phyloP scores from a whole-genome alignment of 1,140 invertebrate genomes.

The Dendrolimus punctatus region DNA sequence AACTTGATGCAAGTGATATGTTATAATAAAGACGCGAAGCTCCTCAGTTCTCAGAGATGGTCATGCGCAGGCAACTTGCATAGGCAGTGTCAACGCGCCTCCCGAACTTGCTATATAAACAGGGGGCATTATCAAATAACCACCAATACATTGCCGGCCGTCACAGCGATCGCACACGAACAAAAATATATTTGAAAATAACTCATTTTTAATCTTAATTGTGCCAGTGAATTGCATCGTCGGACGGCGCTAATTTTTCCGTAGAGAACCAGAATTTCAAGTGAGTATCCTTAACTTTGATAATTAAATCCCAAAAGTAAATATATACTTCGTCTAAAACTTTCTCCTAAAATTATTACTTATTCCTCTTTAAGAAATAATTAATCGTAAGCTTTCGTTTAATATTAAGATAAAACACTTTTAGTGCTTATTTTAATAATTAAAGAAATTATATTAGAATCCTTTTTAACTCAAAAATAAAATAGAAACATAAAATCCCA shows the following conservation, averaged over 20 bases:
- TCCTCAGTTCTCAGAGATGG: constrained; percentile 19
- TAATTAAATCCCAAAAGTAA: neutral
- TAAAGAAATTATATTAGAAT: too few species aligned
- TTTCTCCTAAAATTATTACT: neutral
- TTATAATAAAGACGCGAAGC: constrained; percentile 9
- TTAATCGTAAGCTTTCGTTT: neutral
- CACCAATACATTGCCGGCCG: constrained; percentile 59
- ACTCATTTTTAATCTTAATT: constrained; percentile 10
- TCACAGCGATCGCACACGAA: constrained; percentile 43
- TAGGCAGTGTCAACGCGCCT: constrained; percentile 31
- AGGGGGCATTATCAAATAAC: constrained; percentile 37
- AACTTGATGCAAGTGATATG: too few species aligned
- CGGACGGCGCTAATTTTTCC: constrained; percentile 21
- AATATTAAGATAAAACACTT: neutral
- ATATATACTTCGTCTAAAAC: neutral
- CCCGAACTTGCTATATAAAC: constrained; percentile 49
- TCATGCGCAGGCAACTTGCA: constrained; percentile 33
- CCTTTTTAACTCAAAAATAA: too few species aligned
- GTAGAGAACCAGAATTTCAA: constrained; percentile 43
- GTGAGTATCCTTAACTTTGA: constrained; percentile 27
- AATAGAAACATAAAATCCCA: too few species aligned
- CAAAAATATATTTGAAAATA: constrained; percentile 34
- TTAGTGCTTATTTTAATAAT: too few species aligned
- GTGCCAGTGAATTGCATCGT: constrained; percentile 47
- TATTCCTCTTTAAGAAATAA: too few species aligned